phyloP scores from a whole-genome alignment of 2,888 invertebrate species.

The Spatulosminthurus flaviceps region DNA sequence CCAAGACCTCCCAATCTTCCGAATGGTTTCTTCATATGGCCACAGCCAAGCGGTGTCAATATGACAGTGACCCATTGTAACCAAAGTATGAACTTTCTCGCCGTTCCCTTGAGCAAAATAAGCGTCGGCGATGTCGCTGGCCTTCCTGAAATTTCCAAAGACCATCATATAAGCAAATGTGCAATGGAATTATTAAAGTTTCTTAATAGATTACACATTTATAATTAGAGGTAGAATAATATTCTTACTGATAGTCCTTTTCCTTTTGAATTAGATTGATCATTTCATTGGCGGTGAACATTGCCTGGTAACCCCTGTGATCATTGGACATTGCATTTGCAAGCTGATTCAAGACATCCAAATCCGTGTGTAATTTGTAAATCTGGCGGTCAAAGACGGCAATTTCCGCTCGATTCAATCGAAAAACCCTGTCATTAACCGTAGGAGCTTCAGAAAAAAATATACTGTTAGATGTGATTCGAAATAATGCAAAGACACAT shows the following conservation, averaged over 20 bases:
- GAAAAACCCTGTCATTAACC: slow-evolving; percentile 65
- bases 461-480: too few relatives aligned
- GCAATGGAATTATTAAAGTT: too few relatives aligned
- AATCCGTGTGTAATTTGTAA: slow-evolving; percentile 66
- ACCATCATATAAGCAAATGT: neutral
- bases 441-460: too few relatives aligned
- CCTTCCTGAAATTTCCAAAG: slow-evolving; percentile 63
- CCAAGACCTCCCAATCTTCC: slow-evolving; percentile 69
- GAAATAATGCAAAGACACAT: too few relatives aligned
- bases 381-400: slow-evolving; percentile 66
- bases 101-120: slow-evolving; percentile 68
- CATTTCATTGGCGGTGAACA: slow-evolving; percentile 68
- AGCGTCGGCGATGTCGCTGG: slow-evolving; percentile 65
- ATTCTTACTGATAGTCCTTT: slow-evolving; percentile 64
- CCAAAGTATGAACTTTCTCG: slow-evolving; percentile 66
- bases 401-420: slow-evolving; percentile 66
- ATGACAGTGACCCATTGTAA: slow-evolving; percentile 68
- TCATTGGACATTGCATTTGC: slow-evolving; percentile 66
- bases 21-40: slow-evolving; percentile 69
- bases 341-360: slow-evolving; percentile 67
- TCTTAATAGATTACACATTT: too few relatives aligned
- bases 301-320: slow-evolving; percentile 67
- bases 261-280: slow-evolving; percentile 66
- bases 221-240: too few relatives aligned
- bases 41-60: slow-evolving; percentile 70